Evolutionary conservation across 2,797 vertebrate genomes (phyloP), one percentile per base, ranked within the genome.

Genomic region (Meda fulgida): DNA sequence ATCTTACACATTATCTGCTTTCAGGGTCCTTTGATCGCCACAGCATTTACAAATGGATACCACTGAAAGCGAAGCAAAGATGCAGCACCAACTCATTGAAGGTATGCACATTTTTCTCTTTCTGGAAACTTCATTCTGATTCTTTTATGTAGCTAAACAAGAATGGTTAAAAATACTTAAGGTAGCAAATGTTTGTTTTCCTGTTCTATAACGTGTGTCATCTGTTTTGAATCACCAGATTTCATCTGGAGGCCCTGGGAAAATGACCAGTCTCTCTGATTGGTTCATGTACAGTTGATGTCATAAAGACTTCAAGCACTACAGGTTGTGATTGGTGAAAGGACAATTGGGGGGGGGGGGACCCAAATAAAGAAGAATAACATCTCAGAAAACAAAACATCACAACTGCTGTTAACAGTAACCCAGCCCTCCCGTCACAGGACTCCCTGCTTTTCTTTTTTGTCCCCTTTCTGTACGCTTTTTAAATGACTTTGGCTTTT

Each of bases 31-130:
- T 97, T 99, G 97, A 99, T 99, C 97, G 98, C 98, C 94, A 99
- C 98, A 96, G 98, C 98, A 96, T 99, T 99, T 97, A 99, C 98
- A 98, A 99, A 99, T 95, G 98, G 98, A 98, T 99, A 99, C 97
- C 98, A 99, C 96, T 99, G 98, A 99, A 95, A 93, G 92, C 91
- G 92, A 93, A 94, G 96, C 96, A 96, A 95, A 96, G 97, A 95
- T 96, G 94, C 95, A 95, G 96, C 96, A 96, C 97, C 96, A 97
- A 97, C 97, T 96, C 96, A 96, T 96, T 96, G 95, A 97, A 99
- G 98, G 98, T 99, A 99, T 96, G 13, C 97, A 92, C 95, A 94
- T 96, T 95, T 96, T 96, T 94, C 95, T 96, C 81, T 90, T 43
- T 78, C 63, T 87, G 78, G 11, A 43, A 71, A 43, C 23, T 23